Base-by-base conservation (phyloP, 2,888 invertebrate species). In the Drosophila paramelanica region DNA sequence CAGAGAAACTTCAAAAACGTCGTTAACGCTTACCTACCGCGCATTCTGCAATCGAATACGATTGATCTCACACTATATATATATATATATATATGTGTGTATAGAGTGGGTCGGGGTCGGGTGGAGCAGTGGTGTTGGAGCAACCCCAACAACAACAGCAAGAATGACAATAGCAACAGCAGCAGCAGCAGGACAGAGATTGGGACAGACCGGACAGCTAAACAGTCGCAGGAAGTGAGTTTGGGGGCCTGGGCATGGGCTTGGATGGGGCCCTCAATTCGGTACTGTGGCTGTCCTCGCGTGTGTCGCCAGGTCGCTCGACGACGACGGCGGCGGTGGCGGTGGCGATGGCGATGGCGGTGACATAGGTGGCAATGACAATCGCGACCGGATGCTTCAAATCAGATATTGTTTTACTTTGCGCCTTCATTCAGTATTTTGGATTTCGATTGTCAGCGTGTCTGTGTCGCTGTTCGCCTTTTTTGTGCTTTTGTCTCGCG, bases 321-420 rank as follows among this genome's bases (percentile, higher is more conserved):
- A 3, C 23, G 23, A 4, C 23, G 23, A 4, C 23, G 27, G n/a
- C 17, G 17, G 79, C 86, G 89, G 74, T 78, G 82, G 78, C 79
- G 88, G 46, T 61, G 67, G 27, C 61, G 67, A 23, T 62, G 68
- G 11, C 47, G 47, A 23, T 56, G 57, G 53, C 73, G 67, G 81
- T 88, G 79, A 79, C 79, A 81, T 81, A 91, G 90, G 89, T 91
- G 91, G 81, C 88, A 89, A 90, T 90, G 91, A 90, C 91, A 90
- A 90, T 91, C 90, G 90, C 91, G 90, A 92, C 91, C 91, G 91
- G 91, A 91, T 92, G 91, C 91, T 84, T 90, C 91, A 91, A 90
- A 92, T 91, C 91, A 90, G 91, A 91, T 91, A 91, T 90, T 90
- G 77, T 90, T 89, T 85, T 88, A 80, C 85, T 85, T 82, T 83